Evolutionary conservation across 2,888 invertebrate genomes (phyloP).

Genomic region (Digitonthophagus gazella): DNA sequence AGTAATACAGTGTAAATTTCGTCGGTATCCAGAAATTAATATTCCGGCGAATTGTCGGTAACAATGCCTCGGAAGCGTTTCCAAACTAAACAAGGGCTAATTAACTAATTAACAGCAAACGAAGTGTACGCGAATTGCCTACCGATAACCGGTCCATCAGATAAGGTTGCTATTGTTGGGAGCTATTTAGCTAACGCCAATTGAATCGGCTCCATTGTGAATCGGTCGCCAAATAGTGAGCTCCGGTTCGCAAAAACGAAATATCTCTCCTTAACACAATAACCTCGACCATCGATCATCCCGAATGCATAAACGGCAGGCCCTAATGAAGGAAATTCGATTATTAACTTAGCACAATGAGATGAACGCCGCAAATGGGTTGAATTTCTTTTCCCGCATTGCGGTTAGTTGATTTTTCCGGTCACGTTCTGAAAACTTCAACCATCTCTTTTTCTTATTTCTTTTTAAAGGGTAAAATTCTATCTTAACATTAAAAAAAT

Average conservation of each 20-base stretch:
- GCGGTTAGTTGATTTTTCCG: neutral
- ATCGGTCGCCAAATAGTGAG: conserved; percentile 5
- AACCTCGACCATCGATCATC: conserved; percentile 8
- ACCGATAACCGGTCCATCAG: conserved; percentile 16
- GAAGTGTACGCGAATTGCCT: conserved; percentile 16
- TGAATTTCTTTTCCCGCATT: neutral
- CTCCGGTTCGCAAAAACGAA: conserved; percentile 8
- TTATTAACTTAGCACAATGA: neutral
- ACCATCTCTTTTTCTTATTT: no score
- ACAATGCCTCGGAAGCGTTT: conserved; percentile 10
- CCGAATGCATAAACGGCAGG: neutral
- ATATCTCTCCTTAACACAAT: conserved; percentile 16
- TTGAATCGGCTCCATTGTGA: conserved; percentile 11
- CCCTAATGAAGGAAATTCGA: conserved; percentile 14
- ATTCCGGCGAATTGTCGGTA: neutral
- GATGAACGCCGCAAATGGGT: neutral
- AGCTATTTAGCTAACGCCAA: conserved; percentile 8
- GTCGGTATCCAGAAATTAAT: conserved; percentile 6
- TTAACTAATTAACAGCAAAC: conserved; percentile 17
- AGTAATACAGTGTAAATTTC: neutral
- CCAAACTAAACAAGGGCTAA: conserved; percentile 17
- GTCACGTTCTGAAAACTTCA: neutral
- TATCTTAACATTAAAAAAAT: neutral
- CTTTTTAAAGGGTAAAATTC: no score
- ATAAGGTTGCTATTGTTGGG: conserved; percentile 13